phyloP scores from a whole-genome alignment of 2,888 invertebrate genomes.

The Argyresthia albistria region DNA sequence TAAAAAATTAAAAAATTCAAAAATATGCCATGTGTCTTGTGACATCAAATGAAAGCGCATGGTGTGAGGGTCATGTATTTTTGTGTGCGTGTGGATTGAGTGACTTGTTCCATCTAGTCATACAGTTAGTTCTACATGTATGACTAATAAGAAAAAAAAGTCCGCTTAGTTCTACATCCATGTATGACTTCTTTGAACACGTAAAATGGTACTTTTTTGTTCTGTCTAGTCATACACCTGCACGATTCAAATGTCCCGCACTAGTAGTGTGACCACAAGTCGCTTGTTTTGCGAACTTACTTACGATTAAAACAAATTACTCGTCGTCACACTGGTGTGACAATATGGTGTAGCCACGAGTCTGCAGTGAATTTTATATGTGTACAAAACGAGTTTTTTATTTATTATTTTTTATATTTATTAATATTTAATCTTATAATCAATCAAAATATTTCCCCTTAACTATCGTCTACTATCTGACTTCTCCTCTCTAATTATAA shows the following conservation, averaged over 20 bases:
- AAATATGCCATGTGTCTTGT: too few species aligned
- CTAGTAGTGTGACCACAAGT: background rate
- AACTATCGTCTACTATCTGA: background rate
- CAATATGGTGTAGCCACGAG: too few species aligned
- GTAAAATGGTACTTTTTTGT: background rate
- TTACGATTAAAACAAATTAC: background rate
- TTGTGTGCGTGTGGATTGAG: too few species aligned
- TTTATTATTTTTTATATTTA: background rate
- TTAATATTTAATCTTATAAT: background rate
- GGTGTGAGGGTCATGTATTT: too few species aligned
- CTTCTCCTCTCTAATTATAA: background rate
- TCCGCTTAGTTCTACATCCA: constrained; percentile 1
- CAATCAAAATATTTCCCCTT: background rate
- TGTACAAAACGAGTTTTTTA: background rate
- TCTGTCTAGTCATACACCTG: background rate
- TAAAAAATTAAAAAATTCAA: too few species aligned
- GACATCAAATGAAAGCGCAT: too few species aligned
- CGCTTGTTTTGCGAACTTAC: too few species aligned
- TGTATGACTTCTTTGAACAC: background rate
- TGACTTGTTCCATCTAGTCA: too few species aligned
- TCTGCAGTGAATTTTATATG: background rate
- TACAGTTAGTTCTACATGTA: background rate
- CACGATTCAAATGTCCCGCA: too few species aligned
- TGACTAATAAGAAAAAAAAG: background rate
- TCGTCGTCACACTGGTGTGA: too few species aligned